These are phyloP conservation scores for Arge pagana DNA, from an alignment of 2,888 invertebrate genomes.

Conservation along the genomic window DNA sequence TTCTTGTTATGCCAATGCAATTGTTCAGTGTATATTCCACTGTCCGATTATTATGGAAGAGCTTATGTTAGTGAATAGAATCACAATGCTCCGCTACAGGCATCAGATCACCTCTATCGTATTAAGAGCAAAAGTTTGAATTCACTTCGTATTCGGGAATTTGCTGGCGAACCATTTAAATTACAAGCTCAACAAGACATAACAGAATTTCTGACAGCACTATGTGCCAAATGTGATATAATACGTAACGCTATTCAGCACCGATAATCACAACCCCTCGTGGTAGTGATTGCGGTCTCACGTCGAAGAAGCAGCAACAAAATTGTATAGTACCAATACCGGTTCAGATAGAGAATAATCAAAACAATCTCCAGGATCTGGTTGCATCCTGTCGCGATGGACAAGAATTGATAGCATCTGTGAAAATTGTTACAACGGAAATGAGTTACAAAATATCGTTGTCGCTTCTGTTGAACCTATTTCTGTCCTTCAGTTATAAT, in stretches of 20 bases:
- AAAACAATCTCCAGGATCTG: constrained; percentile 6
- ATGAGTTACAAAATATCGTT: neutral
- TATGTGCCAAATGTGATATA: constrained; percentile 5
- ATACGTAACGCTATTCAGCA: neutral
- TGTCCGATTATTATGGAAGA: constrained; percentile 1
- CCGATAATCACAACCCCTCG: neutral
- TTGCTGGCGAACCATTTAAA: constrained; percentile 11
- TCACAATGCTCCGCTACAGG: neutral
- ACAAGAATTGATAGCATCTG: constrained; percentile 2
- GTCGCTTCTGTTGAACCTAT: neutral
- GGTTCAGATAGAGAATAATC: no score
- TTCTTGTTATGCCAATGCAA: constrained; percentile 18
- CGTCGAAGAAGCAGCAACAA: neutral
- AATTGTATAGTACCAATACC: neutral
- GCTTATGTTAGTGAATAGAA: neutral
- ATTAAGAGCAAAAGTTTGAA: neutral
- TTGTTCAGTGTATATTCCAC: constrained; percentile 15
- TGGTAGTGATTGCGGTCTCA: neutral
- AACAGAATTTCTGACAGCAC: constrained; percentile 18
- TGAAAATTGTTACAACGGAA: neutral
- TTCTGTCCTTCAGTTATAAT: constrained; percentile 8
- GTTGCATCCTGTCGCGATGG: neutral
- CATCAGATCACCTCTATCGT: neutral
- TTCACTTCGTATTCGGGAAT: constrained; percentile 10
- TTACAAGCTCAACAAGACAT: constrained; percentile 15